Evolutionary conservation across 2,113 vertebrate species (phyloP).

Genomic region (Planiliza haematocheilus): DNA sequence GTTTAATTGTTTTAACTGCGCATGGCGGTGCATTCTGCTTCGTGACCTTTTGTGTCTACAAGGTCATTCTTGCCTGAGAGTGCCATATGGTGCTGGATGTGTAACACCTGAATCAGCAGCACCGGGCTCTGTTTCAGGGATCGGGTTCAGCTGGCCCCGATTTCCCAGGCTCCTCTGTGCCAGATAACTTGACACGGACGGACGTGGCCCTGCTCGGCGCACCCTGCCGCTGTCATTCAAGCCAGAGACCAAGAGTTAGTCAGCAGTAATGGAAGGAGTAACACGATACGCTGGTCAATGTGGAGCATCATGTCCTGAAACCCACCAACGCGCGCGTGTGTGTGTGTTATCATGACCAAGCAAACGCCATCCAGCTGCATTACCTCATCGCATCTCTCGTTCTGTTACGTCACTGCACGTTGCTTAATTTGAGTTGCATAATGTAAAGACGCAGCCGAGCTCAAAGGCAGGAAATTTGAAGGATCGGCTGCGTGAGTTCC

Average conservation of each 20-base stretch:
- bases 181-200: constrained; percentile 71
- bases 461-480: constrained; percentile 12
- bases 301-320: constrained; percentile 54
- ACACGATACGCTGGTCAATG: constrained; percentile 63
- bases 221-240: constrained; percentile 69
- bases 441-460: constrained; percentile 14
- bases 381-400: constrained; percentile 45
- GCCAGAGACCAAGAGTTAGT: constrained; percentile 65
- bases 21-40: no score
- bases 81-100: constrained; percentile 48
- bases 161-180: constrained; percentile 63
- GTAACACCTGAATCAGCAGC: constrained; percentile 56
- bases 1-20: no score
- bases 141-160: constrained; percentile 74
- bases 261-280: constrained; percentile 79
- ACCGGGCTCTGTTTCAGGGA: constrained; percentile 70
- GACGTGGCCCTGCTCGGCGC: constrained; percentile 23
- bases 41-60: constrained; percentile 20
- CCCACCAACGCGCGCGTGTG: not conserved
- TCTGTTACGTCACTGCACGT: constrained; percentile 55
- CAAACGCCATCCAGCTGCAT: constrained; percentile 47
- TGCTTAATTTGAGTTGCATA: constrained; percentile 40
- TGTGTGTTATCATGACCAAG: constrained; percentile 54
- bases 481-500: no score
- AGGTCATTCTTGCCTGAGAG: constrained; percentile 46